Evolutionary conservation across 2,797 vertebrate species (phyloP), one percentile per base, ranked within the genome.

Genomic region (Cryptoblepharus egeriae): DNA sequence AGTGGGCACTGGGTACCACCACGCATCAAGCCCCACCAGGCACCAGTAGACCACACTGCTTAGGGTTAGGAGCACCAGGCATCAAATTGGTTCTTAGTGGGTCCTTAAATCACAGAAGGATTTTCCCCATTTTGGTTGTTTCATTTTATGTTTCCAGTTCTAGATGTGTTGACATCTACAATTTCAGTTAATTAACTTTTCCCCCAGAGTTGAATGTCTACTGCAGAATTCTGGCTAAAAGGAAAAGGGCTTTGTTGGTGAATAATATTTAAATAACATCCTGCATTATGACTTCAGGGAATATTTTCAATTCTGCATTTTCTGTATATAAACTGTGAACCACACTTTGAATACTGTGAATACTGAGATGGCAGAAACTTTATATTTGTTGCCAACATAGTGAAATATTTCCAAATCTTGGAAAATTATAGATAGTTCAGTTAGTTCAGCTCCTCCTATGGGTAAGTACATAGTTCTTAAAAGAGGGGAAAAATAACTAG

Each of bases 401-500:
- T 87, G 88, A 91, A 86, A 86, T 73, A 42, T 5, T 84, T 87
- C 89, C 82, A 88, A 83, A 83, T 87, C 77, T 85, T 63, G 63
- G 1, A 72, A 82, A 90, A 88, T 88, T 85, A 90, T 79, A 89
- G 87, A 86, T 86, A 88, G 84, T 86, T 87, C 58, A 37, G 65
- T 84, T 90, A 60, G 75, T 88, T 92, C 61, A 87, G 35, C 81
- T 61, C 75, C 42, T 81, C 35, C 65, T 73, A 96, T 95, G 94
- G 94, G 95, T 96, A 96, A 91, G 86, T 73, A 83, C 12, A 13
- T 76, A 83, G 77, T 88, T 82, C 26, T 69, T 52, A 82, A 71
- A 65, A 32, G 11, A 3, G 3, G 24, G 30, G 4, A 3, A 70
- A 82, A 95, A 92, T 95, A 92, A 94, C 90, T 95, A 95, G 95